Conservation (phyloP, 2,888 invertebrate genomes). For the Ophraella communa region DNA sequence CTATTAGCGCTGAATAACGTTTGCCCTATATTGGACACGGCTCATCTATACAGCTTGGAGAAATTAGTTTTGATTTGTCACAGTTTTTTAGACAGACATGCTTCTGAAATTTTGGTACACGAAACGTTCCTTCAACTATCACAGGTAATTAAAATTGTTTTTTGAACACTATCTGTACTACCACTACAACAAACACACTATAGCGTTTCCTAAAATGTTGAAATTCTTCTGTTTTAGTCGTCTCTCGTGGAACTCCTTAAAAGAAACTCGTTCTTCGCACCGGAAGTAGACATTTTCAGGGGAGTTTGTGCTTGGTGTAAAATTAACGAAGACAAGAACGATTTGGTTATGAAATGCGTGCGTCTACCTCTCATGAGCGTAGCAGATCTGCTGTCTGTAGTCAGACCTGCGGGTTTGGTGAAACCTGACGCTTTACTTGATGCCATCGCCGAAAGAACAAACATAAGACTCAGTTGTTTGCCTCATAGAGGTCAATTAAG, state of each 20-base stretch:
- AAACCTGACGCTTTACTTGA: constrained; percentile 91
- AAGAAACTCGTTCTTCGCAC: constrained; percentile 94
- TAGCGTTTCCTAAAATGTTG: too few relatives aligned
- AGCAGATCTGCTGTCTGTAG: constrained; percentile 85
- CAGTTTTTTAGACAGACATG: constrained; percentile 89
- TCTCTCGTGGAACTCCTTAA: constrained; percentile 85
- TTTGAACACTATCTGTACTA: too few relatives aligned
- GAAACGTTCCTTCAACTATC: constrained; percentile 86
- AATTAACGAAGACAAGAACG: constrained; percentile 68
- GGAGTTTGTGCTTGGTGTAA: constrained; percentile 88
- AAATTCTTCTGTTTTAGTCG: constrained; percentile 62
- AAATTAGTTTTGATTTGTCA: constrained; percentile 81
- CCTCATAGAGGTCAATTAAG: constrained; percentile 84
- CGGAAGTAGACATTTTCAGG: constrained; percentile 93
- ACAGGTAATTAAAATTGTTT: constrained; percentile 67
- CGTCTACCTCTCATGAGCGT: constrained; percentile 89
- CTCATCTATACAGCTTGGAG: constrained; percentile 74
- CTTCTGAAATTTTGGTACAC: constrained; percentile 81
- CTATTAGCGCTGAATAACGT: constrained; percentile 88
- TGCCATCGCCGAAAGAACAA: constrained; percentile 88
- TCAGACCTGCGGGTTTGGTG: constrained; percentile 85
- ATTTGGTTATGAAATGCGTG: constrained; percentile 65
- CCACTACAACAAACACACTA: too few relatives aligned
- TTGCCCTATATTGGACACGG: constrained; percentile 93
- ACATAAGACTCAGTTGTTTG: constrained; percentile 78